phyloP scores from a whole-genome alignment of 2,888 invertebrate species.

The Calameuta idolon region DNA sequence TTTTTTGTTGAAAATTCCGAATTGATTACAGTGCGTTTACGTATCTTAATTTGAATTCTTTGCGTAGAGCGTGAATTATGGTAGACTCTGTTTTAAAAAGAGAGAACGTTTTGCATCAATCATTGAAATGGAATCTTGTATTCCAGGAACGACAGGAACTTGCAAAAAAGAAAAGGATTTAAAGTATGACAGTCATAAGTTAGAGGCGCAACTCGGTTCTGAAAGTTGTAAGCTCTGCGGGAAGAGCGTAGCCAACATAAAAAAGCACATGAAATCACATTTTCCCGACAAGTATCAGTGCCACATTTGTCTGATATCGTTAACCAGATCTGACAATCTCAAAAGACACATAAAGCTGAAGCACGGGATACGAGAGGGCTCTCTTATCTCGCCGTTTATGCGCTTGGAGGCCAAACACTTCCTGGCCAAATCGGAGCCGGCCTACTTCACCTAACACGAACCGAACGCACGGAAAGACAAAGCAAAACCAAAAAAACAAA shows the following conservation, averaged over 20 bases:
- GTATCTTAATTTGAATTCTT: conserved; percentile 11
- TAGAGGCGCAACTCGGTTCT: conserved; percentile 58
- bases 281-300: conserved; percentile 67
- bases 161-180: conserved; percentile 62
- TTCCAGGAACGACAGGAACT: conserved; percentile 64
- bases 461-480: neutral
- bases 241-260: conserved; percentile 66
- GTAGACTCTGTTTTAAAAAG: conserved; percentile 39
- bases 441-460: conserved; percentile 54
- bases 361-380: conserved; percentile 63
- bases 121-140: conserved; percentile 57
- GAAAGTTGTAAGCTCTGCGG: conserved; percentile 66
- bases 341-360: conserved; percentile 69
- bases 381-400: conserved; percentile 57
- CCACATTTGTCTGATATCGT: conserved; percentile 68
- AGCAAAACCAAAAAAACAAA: conserved; percentile 18
- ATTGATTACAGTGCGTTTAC: neutral
- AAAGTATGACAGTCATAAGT: conserved; percentile 60
- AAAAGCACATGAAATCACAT: conserved; percentile 67
- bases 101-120: conserved; percentile 27
- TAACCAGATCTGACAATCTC: conserved; percentile 69
- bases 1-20: neutral
- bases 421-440: conserved; percentile 58
- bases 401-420: conserved; percentile 57
- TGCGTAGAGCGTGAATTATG: conserved; percentile 53